Base-by-base conservation (phyloP, 2,888 invertebrate species). In the Phalera bucephala region DNA sequence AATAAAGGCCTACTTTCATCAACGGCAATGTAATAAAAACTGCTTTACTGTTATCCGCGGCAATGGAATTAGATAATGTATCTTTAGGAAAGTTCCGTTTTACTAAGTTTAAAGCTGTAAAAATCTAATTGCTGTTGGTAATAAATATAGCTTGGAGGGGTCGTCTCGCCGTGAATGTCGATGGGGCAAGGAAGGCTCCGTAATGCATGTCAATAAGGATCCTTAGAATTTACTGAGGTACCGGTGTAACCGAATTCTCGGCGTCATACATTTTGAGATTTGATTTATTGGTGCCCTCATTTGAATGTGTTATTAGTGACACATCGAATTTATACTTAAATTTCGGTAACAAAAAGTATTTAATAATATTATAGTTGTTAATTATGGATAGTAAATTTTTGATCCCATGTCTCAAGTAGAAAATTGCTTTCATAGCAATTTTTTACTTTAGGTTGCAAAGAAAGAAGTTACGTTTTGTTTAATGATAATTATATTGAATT, bases 1-100 rank as follows among this genome's bases (percentile, higher is more conserved):
- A 85, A 85, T 88, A 84, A 86, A 83, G 56, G 70, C 72, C 81
- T 84, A 80, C 74, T 83, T 83, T 80, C 80, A 82, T 82, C 81
- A 83, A 67, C 75, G 71, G 70, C 63, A 64, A 65, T 67, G 85
- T 81, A 82, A 87, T 88, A 88, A 88, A 87, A 82, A 58, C 69
- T 69, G 66, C 72, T 85, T 87, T 81, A 86, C 66, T 81, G 82
- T 80, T 77, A 85, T 81, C 80, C 79, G 62, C 55, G 72, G 71
- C 76, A 73, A 78, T 79, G 69, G 77, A 85, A 85, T 84, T 78
- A 79, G 79, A 79, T 80, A 82, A 83, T 83, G 78, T 79, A 80
- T 83, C 79, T 80, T 73, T 72, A 71, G 67, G 61, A 72, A 75
- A 77, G 71, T 80, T 74, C 66, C 29, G 47, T 63, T 66, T 52